Evolutionary conservation across 2,113 vertebrate genomes (phyloP), one percentile per base, ranked within the genome.

Genomic region (Ramphastos sulfuratus): DNA sequence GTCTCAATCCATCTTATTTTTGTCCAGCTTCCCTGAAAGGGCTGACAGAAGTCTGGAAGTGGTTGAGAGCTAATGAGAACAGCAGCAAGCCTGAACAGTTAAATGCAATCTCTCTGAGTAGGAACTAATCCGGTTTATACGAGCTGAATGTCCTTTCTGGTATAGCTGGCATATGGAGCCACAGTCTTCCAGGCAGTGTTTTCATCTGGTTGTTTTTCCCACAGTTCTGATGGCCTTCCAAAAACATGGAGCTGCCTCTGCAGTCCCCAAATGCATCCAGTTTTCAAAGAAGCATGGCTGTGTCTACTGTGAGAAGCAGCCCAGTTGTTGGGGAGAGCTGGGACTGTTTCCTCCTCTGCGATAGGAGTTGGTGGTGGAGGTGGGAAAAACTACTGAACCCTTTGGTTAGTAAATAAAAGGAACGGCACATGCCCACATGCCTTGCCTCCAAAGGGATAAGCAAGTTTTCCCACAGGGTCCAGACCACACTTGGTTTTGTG

Each of bases 111-210:
- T 91, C 46, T 85, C 65, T 86, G 73, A 91, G 44, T 66, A 81
- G 76, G 70, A 86, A 15, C 50, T 95, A 84, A 88, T 95, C 72
- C 81, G 50, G 35, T 88, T 91, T 91, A 35, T 81, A 72, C 46
- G 65, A 75, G 46, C 58, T 95, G 65, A 35, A 61, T 83, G 50
- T 69, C 55, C 35, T 90, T 82, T 73, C 70, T 78, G 37, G 42
- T 70, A 11, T 27, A 83, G 37, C 52, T 80, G 60, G 56, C 1
- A 0, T 82, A 25, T 25, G 55, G 24, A 66, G 10, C 59, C 33
- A 19, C 2, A 16, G 48, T 42, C 76, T 94, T 87, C 39, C n/a
- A 82, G 63, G 54, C 59, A 30, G 12, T 64, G 58, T 27, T 88
- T 88, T 93, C n/a, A 69, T 18, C 25, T 89, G 21, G 4, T 74